Evolutionary conservation across 2,113 vertebrate species (phyloP), one percentile per base, ranked within the genome.

Genomic region (Eonycteris spelaea): DNA sequence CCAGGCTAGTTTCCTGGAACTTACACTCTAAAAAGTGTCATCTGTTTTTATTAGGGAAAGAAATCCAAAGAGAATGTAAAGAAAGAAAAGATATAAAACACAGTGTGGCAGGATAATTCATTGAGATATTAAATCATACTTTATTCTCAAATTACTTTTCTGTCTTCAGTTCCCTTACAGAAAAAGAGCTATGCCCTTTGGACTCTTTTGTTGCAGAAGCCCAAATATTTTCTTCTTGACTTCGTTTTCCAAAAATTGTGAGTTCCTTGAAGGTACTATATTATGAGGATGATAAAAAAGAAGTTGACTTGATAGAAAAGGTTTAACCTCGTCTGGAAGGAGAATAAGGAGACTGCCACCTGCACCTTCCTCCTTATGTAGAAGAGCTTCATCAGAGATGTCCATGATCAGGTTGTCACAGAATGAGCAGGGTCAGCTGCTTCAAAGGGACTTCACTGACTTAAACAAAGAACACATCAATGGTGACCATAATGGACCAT

Each of bases 131-230:
- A 84, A 92, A 86, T 35, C 16, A 5, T 68, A 13, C 19, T 91
- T 91, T 78, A 67, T 83, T 86, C 26, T 92, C 33, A 83, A 94
- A 82, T 78, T 74, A 86, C 67, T 70, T 83, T 88, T 87, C 28
- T 45, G 8, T 61, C 33, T 59, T 91, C 3, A 80, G 38, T 1
- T 4, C 11, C 38, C 48, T 74, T 71, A 21, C 68, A 95, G 43
- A 91, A 95, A 96, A 83, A 75, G 2, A 82, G 4, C 4, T n/a
- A 57, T 57, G 12, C 8, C 6, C 11, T 82, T 89, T 53, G 21
- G 11, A 40, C 15, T 83, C 45, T 24, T 70, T 86, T 89, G 28
- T 8, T 79, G 35, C n/a, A 80, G 12, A 19, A 48, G 19, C 65
- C 40, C 67, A 82, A 33, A 35, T 38, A 21, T 45, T 75, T 94